These are phyloP conservation scores for Cantharis lateralis DNA, from an alignment of 2,888 invertebrate species.

Conservation along the genomic window DNA sequence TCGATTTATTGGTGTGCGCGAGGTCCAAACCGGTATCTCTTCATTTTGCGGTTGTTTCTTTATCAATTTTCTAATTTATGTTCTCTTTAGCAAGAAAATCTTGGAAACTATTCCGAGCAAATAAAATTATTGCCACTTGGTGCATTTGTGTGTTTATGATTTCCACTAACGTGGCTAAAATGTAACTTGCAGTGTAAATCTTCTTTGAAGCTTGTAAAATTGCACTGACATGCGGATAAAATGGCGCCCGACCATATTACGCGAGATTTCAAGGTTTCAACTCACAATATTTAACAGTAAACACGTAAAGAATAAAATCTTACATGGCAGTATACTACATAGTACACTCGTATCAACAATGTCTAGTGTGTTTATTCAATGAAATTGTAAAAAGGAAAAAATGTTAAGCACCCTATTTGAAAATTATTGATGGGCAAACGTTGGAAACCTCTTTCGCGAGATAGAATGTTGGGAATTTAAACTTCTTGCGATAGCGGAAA, in stretches of 20 bases:
- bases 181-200: constrained; percentile 10
- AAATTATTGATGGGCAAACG: not conserved
- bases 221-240: constrained; percentile 27
- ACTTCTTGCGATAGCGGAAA: not conserved
- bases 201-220: constrained; percentile 18
- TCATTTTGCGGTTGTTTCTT: not conserved
- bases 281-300: constrained; percentile 9
- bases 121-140: not conserved
- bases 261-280: constrained; percentile 9
- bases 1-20: not conserved
- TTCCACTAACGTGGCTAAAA: not conserved
- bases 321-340: not conserved
- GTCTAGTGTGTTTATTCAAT: not conserved
- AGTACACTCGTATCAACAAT: not conserved
- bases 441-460: not conserved
- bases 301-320: constrained; percentile 4
- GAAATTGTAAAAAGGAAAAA: not conserved
- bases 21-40: not conserved
- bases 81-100: not conserved
- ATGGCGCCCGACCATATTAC: constrained; percentile 22
- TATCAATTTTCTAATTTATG: not conserved
- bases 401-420: not conserved
- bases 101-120: not conserved
- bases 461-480: not conserved
- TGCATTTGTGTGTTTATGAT: not conserved